Evolutionary conservation across 2,113 vertebrate genomes (phyloP), one percentile per base, ranked within the genome.

Genomic region (Poecilia latipinna): DNA sequence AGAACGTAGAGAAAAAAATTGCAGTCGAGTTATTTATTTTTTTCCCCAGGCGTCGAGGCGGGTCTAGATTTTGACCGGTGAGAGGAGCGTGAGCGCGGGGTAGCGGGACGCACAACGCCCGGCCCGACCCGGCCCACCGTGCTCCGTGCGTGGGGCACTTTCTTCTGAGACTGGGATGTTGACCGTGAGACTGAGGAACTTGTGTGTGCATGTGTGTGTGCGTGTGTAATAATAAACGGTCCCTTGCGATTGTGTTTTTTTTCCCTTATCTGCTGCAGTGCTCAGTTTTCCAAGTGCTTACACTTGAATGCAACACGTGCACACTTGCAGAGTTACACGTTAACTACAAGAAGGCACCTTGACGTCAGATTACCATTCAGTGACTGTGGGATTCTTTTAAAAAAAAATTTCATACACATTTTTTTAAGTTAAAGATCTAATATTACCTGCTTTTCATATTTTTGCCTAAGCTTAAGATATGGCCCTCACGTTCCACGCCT

Each of bases 61-160:
- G 22, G 17, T n/a, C 51, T 57, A 24, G 19, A n/a, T 35, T 35
- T 48, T 74, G 74, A 51, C 66, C 60, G 75, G 22, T 13, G 70
- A 75, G 67, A 39, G 78, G 77, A 75, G 85, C 42, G 71, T 65
- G 72, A 44, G 77, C 62, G 29, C 48, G n/a, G 61, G 39, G 72
- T 54, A 75, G 79, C 63, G 32, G 71, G 48, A 76, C 65, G 75
- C 82, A 54, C 79, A 68, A 67, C 65, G 79, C 84, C 33, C 63
- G 8, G 63, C 3, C 63, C 31, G 10, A 4, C 33, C 17, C 22
- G 69, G 73, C 80, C 75, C 62, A 68, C 19, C 51, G 51, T 0
- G 17, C 51, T 22, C 51, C 32, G 63, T 12, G 4, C 33, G 13
- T 8, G 72, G 75, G 82, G 75, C 63, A 65, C 19, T 82, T 71